phyloP scores from a whole-genome alignment of 2,113 vertebrate species.

The Emydura subglobosa region DNA sequence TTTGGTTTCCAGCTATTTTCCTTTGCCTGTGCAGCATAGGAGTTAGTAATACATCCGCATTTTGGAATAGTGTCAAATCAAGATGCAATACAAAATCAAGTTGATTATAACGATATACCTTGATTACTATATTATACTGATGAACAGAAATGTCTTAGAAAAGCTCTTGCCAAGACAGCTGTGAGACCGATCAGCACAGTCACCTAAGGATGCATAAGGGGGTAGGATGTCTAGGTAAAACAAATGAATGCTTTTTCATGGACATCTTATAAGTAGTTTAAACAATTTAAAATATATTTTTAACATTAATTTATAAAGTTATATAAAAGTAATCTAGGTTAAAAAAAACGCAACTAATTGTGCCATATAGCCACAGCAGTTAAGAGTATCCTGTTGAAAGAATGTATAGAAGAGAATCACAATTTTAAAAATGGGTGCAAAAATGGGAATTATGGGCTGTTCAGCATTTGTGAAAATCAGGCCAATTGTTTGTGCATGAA shows the following conservation, averaged over 20 bases:
- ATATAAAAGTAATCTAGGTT: too few relatives aligned
- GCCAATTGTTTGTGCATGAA: accelerated
- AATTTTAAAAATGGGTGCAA: neutral
- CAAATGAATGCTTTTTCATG: accelerated
- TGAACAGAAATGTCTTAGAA: too few relatives aligned
- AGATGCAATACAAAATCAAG: neutral
- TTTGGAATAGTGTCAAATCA: accelerated
- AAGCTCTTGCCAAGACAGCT: too few relatives aligned
- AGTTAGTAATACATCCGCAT: neutral
- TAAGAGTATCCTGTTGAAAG: too few relatives aligned
- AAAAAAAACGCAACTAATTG: too few relatives aligned
- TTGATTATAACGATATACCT: accelerated
- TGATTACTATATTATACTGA: neutral
- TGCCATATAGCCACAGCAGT: too few relatives aligned
- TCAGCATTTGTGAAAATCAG: neutral
- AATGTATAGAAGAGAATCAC: too few relatives aligned
- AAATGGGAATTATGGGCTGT: neutral
- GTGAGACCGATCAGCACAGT: accelerated
- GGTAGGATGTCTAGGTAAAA: too few relatives aligned
- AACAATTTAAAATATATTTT: neutral
- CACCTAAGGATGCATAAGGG: accelerated
- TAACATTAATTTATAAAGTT: too few relatives aligned
- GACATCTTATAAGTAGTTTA: neutral
- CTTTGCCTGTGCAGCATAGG: neutral
- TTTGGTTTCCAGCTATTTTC: neutral